These are phyloP conservation scores for Labeo catla DNA, from an alignment of 2,113 vertebrate species.

Conservation along the genomic window DNA sequence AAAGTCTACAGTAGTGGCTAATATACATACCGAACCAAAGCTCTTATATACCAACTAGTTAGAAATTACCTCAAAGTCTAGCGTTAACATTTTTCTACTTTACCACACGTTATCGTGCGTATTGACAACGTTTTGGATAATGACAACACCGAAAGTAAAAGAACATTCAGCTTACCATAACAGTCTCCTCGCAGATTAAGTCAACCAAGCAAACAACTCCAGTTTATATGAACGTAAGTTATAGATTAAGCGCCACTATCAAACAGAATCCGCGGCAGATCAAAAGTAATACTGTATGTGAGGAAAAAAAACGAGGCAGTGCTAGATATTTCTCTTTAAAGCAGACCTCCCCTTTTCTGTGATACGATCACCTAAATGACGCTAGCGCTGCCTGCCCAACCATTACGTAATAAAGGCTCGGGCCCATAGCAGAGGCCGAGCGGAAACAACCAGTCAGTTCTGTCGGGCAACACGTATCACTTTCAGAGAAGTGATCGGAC, in stretches of 20 bases:
- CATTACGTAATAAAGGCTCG: slow-evolving; percentile 57
- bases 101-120: not conserved
- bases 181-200: not conserved
- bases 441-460: slow-evolving; percentile 33
- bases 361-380: slow-evolving; percentile 1
- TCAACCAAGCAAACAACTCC: not conserved
- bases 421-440: not conserved
- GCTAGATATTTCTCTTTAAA: slow-evolving; percentile 6
- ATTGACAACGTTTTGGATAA: slow-evolving; percentile 33
- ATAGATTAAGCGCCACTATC: not conserved
- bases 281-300: slow-evolving; percentile 38
- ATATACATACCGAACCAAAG: not conserved
- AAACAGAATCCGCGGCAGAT: not conserved
- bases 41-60: not conserved
- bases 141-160: slow-evolving; percentile 28
- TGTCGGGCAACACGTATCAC: not conserved
- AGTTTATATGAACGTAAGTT: not conserved
- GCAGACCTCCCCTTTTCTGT: slow-evolving; percentile 37
- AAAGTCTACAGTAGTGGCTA: not conserved
- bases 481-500: not conserved
- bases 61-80: slow-evolving; percentile 32
- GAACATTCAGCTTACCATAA: slow-evolving; percentile 39
- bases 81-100: not conserved
- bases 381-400: slow-evolving; percentile 6
- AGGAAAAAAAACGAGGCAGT: not conserved